These are phyloP conservation scores for Peromyscus leucopus DNA, from an alignment of 2,113 vertebrate genomes.

Conservation along the genomic window DNA sequence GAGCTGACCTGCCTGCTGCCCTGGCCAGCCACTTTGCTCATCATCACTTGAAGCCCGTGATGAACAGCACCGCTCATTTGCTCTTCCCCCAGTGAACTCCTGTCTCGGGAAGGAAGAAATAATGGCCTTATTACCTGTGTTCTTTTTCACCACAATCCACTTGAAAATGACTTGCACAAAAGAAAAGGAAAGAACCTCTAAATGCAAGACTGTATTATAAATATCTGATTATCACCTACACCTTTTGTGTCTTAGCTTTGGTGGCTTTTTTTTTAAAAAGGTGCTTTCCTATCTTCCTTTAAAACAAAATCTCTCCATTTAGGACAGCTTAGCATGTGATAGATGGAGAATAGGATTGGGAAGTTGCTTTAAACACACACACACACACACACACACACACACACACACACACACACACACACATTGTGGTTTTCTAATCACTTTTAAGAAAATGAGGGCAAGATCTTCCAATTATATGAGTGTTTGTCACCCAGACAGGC, in stretches of 20 bases:
- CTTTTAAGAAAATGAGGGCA: slow-evolving; percentile 69
- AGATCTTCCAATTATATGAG: slow-evolving; percentile 57
- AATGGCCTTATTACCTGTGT: slow-evolving; percentile 63
- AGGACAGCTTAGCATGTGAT: slow-evolving; percentile 63
- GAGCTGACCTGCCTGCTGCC: slow-evolving; percentile 25
- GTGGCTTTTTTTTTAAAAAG: slow-evolving; percentile 60
- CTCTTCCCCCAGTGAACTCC: slow-evolving; percentile 58
- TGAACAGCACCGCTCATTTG: slow-evolving; percentile 61
- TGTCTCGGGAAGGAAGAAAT: slow-evolving; percentile 64
- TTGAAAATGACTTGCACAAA: slow-evolving; percentile 52
- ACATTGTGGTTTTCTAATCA: slow-evolving; percentile 67
- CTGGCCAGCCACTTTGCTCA: not conserved
- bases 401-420: not conserved
- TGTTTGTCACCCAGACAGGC: slow-evolving; percentile 62
- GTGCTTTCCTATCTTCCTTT: slow-evolving; percentile 58
- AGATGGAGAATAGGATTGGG: slow-evolving; percentile 56
- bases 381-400: too few relatives aligned
- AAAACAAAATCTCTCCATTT: slow-evolving; percentile 56
- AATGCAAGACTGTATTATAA: slow-evolving; percentile 48
- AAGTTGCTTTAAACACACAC: slow-evolving; percentile 25
- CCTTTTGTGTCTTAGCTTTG: slow-evolving; percentile 61
- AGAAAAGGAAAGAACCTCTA: slow-evolving; percentile 37
- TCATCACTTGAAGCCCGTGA: slow-evolving; percentile 9
- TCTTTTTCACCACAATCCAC: slow-evolving; percentile 36
- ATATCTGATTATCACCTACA: slow-evolving; percentile 56